phyloP scores from a whole-genome alignment of 2,113 vertebrate genomes.

The Indicator maculatus region DNA sequence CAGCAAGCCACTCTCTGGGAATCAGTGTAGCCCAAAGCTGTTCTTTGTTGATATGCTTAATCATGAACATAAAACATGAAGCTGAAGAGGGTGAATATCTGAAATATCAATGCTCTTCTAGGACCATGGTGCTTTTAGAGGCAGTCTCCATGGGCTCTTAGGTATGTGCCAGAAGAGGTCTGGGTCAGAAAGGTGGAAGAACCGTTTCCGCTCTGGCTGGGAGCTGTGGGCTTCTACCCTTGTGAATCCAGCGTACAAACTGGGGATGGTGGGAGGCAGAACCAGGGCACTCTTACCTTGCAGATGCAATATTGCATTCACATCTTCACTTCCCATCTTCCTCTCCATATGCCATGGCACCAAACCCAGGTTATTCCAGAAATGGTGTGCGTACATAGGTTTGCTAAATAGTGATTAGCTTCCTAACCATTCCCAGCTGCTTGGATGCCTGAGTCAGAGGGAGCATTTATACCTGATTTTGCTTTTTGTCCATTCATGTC shows the following conservation, averaged over 20 bases:
- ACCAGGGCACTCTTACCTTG: background rate
- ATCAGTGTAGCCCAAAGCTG: background rate
- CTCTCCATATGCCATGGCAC: background rate
- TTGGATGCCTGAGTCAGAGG: background rate
- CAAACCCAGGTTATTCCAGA: background rate
- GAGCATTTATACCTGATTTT: background rate
- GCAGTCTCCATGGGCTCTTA: background rate
- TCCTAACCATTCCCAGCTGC: background rate
- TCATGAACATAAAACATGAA: fast-evolving
- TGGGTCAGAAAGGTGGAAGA: background rate
- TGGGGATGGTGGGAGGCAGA: background rate
- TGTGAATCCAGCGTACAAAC: background rate
- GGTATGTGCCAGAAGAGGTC: background rate
- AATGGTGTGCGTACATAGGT: background rate
- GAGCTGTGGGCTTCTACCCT: background rate
- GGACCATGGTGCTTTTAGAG: fast-evolving
- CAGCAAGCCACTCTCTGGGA: background rate
- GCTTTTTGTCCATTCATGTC: background rate
- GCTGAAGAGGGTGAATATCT: background rate
- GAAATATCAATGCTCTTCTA: background rate
- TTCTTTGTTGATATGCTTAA: background rate
- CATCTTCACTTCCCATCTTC: background rate
- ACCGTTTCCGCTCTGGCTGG: fast-evolving
- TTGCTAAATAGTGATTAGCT: background rate
- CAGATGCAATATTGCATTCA: background rate